Evolutionary conservation across 2,888 invertebrate genomes (phyloP).

Genomic region (Drosophila tripunctata): DNA sequence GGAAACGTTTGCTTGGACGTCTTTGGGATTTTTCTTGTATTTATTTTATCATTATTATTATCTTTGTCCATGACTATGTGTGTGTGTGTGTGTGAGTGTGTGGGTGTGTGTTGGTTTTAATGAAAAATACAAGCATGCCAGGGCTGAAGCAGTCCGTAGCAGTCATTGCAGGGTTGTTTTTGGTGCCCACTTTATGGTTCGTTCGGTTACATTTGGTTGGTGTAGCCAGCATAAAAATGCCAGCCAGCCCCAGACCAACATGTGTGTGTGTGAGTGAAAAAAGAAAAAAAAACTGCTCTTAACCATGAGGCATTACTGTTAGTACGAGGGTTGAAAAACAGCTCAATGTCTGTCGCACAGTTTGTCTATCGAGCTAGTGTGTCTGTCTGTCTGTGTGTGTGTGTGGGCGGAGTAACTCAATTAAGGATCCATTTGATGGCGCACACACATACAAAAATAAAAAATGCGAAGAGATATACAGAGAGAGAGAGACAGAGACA

Average conservation of each 20-base stretch:
- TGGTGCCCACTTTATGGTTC: conserved; percentile 69
- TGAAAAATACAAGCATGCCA: conserved; percentile 63
- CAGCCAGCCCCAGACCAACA: conserved; percentile 46
- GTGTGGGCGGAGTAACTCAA: conserved; percentile 85
- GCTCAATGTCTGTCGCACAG: conserved; percentile 46
- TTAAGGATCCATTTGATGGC: conserved; percentile 85
- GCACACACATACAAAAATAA: conserved; percentile 72
- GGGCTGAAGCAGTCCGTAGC: conserved; percentile 10
- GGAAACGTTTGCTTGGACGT: conserved; percentile 27
- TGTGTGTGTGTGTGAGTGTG: conserved; percentile 25
- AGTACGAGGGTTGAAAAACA: conserved; percentile 66
- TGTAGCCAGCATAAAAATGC: conserved; percentile 71
- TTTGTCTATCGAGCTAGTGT: conserved; percentile 45
- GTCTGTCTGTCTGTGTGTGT: conserved; percentile 44
- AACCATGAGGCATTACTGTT: conserved; percentile 63
- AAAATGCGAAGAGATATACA: too few relatives aligned
- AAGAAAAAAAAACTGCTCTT: conserved; percentile 72
- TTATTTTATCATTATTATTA: conserved; percentile 83
- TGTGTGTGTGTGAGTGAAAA: conserved; percentile 42
- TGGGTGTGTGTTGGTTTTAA: conserved; percentile 50
- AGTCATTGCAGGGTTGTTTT: conserved; percentile 65
- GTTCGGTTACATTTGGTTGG: conserved; percentile 76
- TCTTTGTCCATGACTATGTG: conserved; percentile 81
- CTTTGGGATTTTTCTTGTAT: conserved; percentile 75
- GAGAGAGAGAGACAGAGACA: conserved; percentile 25